Evolutionary conservation across 2,888 invertebrate species (phyloP), one percentile per base, ranked within the genome.

Genomic region (Philereme transversata): DNA sequence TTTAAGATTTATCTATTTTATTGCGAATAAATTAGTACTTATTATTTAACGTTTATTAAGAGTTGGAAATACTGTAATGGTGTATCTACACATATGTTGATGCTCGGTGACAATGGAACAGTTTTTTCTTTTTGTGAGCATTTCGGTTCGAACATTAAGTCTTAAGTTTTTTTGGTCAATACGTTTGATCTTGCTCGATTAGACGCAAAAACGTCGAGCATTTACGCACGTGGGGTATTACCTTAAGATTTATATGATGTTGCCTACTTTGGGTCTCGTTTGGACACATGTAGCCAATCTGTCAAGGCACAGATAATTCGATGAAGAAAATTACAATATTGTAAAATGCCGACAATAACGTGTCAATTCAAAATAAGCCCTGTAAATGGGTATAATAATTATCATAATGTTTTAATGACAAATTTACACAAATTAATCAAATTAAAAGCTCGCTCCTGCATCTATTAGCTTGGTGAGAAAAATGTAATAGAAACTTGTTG

Each of bases 1-100:
- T 64, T 65, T 62, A 57, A 60, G 60, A 61, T 63, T 51, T 62
- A 52, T 66, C 54, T 53, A 50, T 59, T 50, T 49, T 59, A 49
- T 45, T 59, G 11, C 58, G 53, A 40, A 49, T 40, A 35, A 51
- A 48, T 33, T 11, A 35, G 51, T 51, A 55, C 52, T 52, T 58
- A 58, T 52, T 43, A 41, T 54, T 40, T 52, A 51, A 38, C 47
- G 51, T 47, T 33, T 41, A 48, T 53, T 54, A 54, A 55, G 51
- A 51, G 51, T 38, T 51, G 51, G 8, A 43, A 46, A 53, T 54
- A 45, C 43, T 43, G 5, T 43, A 46, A 51, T 22, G 22, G 22
- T 22, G 1, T 22, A 22, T 22, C 22, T 22, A 22, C 22, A 11
- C 40, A 45, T 9, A 38, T n/a, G 40, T 22, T 57, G 46, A 41